A percentile compares a stretch with the other conserved stretches of the same genome.
Conservation (phyloP, 2,113 vertebrate genomes). For the Mesocricetus auratus region DNA sequence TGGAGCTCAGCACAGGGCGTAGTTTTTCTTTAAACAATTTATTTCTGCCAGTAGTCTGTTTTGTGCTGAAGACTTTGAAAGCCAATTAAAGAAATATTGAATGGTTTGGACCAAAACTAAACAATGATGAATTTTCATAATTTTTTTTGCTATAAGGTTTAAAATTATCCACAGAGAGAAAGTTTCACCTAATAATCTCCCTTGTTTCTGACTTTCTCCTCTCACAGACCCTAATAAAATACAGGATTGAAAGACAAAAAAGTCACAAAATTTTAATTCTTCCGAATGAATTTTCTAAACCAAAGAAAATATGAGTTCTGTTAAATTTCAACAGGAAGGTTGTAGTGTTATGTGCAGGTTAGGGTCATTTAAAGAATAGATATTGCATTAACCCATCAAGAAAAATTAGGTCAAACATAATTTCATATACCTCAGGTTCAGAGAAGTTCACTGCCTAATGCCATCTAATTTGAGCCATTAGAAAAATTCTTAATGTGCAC, state of each 20-base stretch:
- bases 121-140: slow-evolving; percentile 61
- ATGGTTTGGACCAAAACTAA: slow-evolving; percentile 58
- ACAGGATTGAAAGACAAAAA: slow-evolving; percentile 17
- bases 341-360: neutral
- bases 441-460: neutral
- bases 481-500: neutral
- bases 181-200: neutral
- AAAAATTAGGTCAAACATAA: neutral
- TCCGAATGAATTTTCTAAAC: neutral
- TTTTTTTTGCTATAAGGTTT: slow-evolving; percentile 41
- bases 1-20: slow-evolving; percentile 9
- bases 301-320: neutral
- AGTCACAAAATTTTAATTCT: neutral
- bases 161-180: slow-evolving; percentile 60
- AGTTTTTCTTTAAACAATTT: slow-evolving; percentile 63
- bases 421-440: neutral
- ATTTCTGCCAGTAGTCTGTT: slow-evolving; percentile 57
- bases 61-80: slow-evolving; percentile 59
- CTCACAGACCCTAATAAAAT: neutral
- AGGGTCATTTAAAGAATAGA: neutral
- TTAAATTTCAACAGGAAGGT: neutral
- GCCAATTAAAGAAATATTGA: slow-evolving; percentile 76
- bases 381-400: neutral
- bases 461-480: neutral
- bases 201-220: neutral